These are phyloP conservation scores for Poeciliopsis presidionis DNA, from an alignment of 2,797 vertebrate species.

Conservation along the genomic window DNA sequence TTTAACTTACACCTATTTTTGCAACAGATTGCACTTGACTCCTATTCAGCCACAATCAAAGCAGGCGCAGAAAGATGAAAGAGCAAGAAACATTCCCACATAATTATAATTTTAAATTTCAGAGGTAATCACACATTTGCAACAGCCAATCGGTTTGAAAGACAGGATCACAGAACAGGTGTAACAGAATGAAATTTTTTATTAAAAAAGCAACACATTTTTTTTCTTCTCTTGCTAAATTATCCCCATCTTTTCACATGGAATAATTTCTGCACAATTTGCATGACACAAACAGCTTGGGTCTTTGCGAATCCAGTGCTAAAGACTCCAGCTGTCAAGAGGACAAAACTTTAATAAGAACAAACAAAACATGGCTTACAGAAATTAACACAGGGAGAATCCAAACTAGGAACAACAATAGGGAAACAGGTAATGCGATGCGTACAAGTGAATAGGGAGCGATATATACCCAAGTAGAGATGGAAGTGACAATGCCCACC, in stretches of 20 bases:
- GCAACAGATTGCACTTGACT: background rate
- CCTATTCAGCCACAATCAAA: background rate
- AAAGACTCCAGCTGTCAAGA: background rate
- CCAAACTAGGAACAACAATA: background rate
- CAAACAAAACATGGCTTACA: background rate
- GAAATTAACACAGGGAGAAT: background rate
- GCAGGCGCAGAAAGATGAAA: background rate
- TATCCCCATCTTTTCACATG: background rate
- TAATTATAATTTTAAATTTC: background rate
- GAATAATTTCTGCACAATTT: background rate
- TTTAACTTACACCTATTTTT: background rate
- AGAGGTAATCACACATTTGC: background rate
- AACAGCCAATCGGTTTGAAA: background rate
- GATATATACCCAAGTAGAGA: background rate
- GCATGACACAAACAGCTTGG: background rate
- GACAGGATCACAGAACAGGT: background rate
- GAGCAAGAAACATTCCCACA: background rate
- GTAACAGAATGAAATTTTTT: background rate
- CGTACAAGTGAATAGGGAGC: background rate
- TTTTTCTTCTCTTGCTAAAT: background rate
- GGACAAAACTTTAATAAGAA: background rate
- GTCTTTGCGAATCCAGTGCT: background rate
- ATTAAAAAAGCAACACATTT: background rate
- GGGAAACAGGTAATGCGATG: background rate
- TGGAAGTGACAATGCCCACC: background rate